Conservation (phyloP, 2,888 invertebrate genomes). For the Philopedon plagiatum region DNA sequence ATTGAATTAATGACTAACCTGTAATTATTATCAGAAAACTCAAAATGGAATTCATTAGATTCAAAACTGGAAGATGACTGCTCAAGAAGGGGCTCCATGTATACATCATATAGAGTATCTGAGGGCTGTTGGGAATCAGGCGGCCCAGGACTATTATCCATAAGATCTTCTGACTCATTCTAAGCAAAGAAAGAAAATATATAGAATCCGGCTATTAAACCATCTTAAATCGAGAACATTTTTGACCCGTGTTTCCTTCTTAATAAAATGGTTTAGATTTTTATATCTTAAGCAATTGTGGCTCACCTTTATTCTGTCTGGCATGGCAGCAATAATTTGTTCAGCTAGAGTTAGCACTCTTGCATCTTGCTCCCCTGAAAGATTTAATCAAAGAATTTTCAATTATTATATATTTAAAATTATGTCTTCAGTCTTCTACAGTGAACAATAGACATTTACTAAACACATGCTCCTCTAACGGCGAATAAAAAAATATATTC, state of each 20-base stretch:
- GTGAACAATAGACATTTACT: no score
- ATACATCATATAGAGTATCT: slow-evolving; percentile 74
- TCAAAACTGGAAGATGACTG: slow-evolving; percentile 77
- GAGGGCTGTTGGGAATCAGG: slow-evolving; percentile 69
- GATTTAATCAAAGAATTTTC: background rate
- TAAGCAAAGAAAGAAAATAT: slow-evolving; percentile 61
- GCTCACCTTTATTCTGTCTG: slow-evolving; percentile 93
- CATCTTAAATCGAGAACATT: no score
- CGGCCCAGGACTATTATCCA: slow-evolving; percentile 73
- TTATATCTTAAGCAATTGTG: no score
- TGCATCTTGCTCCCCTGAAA: slow-evolving; percentile 90
- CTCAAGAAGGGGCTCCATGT: slow-evolving; percentile 83
- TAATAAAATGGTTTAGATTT: no score
- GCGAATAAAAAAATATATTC: background rate
- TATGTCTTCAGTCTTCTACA: no score
- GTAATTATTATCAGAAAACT: slow-evolving; percentile 87
- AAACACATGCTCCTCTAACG: background rate
- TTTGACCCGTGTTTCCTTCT: no score
- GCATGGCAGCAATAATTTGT: slow-evolving; percentile 98
- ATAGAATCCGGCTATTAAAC: no score
- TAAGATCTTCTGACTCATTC: slow-evolving; percentile 84
- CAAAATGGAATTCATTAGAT: slow-evolving; percentile 82
- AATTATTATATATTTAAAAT: no score
- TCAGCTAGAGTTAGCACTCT: slow-evolving; percentile 94
- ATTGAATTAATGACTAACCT: slow-evolving; percentile 69